A percentile compares a stretch with the other conserved stretches of the same genome.
These are phyloP conservation scores for Apocrypta bakeri DNA, from an alignment of 1,140 invertebrate genomes.

Conservation along the genomic window DNA sequence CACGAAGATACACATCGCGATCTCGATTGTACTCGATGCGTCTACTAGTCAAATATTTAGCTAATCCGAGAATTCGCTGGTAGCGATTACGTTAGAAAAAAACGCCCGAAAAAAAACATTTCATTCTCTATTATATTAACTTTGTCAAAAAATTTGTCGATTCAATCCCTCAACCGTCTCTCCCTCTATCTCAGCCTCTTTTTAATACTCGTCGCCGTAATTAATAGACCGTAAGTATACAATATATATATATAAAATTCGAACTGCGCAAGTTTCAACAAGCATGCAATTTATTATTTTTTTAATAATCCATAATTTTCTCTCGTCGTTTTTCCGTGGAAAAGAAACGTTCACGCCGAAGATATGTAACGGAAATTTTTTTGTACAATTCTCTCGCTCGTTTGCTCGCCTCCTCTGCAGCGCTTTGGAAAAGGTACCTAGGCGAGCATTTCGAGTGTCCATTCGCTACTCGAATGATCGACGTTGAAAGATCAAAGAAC, in stretches of 20 bases:
- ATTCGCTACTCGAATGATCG: background rate
- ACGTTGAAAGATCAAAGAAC: background rate
- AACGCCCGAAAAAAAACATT: background rate
- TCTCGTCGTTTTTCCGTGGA: background rate
- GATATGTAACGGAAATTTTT: constrained; percentile 5
- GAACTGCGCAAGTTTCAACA: constrained; percentile 44
- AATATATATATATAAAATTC: constrained; percentile 50
- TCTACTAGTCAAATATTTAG: constrained; percentile 19
- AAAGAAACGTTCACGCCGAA: background rate
- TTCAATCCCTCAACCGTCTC: constrained; percentile 14
- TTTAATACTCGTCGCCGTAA: background rate
- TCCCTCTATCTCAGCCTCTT: constrained; percentile 12
- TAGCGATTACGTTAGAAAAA: background rate
- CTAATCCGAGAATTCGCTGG: background rate
- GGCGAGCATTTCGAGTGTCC: background rate
- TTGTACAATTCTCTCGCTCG: constrained; percentile 19
- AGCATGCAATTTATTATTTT: constrained; percentile 42
- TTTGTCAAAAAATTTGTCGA: constrained; percentile 6
- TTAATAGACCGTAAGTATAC: constrained; percentile 34
- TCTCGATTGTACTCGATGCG: background rate
- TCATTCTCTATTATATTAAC: background rate
- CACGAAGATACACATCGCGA: constrained; percentile 11
- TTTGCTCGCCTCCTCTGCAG: background rate
- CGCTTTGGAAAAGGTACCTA: background rate
- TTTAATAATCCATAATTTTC: constrained; percentile 22